Evolutionary conservation across 2,113 vertebrate species (phyloP).

Genomic region (Catharus fuscescens): DNA sequence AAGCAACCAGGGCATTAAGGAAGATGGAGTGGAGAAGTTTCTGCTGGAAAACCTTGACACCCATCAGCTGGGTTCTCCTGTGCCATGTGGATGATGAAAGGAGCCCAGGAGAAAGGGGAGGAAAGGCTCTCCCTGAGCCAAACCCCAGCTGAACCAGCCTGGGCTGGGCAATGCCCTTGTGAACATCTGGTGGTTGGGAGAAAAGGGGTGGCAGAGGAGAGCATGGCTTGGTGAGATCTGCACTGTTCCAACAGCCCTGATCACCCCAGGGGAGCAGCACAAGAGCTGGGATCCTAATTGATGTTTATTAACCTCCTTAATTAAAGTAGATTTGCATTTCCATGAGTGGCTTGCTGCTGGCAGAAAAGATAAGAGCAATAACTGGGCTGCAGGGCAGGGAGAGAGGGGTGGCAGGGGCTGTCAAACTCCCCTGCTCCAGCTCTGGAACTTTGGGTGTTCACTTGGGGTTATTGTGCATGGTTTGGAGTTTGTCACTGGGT

Average conservation of each 20-base stretch:
- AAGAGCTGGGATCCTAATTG: slow-evolving; percentile 79
- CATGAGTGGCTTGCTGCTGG: slow-evolving; percentile 68
- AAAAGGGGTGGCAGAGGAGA: neutral
- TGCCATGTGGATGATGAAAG: rapidly evolving
- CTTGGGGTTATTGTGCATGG: rapidly evolving
- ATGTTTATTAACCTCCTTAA: slow-evolving; percentile 85
- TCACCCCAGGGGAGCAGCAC: slow-evolving; percentile 14
- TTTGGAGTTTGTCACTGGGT: neutral
- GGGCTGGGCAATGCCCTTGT: neutral
- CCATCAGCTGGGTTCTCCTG: neutral
- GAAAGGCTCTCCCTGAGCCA: neutral
- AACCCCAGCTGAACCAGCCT: rapidly evolving
- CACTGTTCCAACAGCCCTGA: neutral
- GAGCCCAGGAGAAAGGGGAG: neutral
- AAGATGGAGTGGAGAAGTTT: neutral
- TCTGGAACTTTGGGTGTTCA: rapidly evolving
- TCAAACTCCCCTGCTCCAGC: neutral
- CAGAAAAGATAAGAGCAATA: neutral
- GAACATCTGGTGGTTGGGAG: neutral
- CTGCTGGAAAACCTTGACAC: neutral
- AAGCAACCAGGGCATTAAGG: neutral
- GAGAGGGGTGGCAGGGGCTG: neutral
- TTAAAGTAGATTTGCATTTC: slow-evolving; percentile 89
- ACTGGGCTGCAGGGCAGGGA: neutral
- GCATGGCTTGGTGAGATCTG: neutral